Conservation (phyloP, 2,113 vertebrate genomes). For the Bambusicola thoracicus region DNA sequence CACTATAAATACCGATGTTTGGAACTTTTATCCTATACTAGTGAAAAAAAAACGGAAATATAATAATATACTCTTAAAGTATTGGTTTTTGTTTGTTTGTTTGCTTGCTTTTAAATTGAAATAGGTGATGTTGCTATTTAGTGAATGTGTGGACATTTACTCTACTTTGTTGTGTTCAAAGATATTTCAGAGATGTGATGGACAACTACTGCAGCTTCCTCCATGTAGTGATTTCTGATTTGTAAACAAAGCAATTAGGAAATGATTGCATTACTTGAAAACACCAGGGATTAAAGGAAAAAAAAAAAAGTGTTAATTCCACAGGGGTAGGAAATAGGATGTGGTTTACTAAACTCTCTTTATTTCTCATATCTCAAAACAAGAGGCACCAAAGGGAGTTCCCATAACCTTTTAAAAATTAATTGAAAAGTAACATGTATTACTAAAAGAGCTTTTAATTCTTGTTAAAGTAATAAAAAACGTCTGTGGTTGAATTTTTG, state of each 20-base stretch:
- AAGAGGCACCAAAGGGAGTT: not conserved
- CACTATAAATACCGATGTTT: accelerated
- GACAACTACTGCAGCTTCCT: not conserved
- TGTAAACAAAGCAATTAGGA: not conserved
- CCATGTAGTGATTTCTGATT: not conserved
- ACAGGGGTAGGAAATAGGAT: not conserved
- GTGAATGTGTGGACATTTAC: not conserved
- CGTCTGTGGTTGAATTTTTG: not conserved
- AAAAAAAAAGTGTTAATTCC: not conserved
- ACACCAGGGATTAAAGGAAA: not conserved
- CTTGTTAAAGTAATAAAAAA: not conserved
- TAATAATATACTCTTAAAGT: not conserved
- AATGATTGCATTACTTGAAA: not conserved
- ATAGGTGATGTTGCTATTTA: not conserved
- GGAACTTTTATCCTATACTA: not conserved
- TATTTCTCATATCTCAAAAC: not conserved
- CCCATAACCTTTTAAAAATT: not conserved
- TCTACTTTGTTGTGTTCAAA: not conserved
- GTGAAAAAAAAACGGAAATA: not conserved
- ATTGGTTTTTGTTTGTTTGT: not conserved
- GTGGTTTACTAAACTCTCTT: not conserved
- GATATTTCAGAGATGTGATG: not conserved
- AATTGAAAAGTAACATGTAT: not conserved
- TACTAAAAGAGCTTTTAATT: not conserved
- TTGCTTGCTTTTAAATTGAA: not conserved